Conservation (phyloP, 2,113 vertebrate species). For the Pedetes capensis region DNA sequence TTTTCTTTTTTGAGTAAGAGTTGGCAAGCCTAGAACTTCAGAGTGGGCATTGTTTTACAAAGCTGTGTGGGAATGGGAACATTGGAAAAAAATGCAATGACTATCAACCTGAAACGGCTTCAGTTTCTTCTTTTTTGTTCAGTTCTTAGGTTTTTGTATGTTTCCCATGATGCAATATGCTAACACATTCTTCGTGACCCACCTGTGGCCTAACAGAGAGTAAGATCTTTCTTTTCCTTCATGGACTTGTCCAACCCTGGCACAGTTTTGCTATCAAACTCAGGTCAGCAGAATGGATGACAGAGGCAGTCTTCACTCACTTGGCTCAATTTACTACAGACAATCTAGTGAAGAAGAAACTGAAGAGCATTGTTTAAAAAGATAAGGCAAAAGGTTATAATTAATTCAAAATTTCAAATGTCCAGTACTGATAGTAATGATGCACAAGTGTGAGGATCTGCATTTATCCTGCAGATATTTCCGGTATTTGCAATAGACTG, state of each 20-base stretch:
- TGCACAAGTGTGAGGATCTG: background rate
- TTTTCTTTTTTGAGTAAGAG: conserved; percentile 8
- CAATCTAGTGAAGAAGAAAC: background rate
- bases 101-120: conserved; percentile 2
- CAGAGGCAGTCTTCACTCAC: background rate
- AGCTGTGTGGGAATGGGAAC: background rate
- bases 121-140: conserved; percentile 35
- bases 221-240: conserved; percentile 23
- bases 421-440: background rate
- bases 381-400: background rate
- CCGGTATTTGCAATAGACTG: conserved; percentile 31
- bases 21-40: conserved; percentile 24
- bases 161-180: background rate
- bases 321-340: background rate
- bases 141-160: background rate
- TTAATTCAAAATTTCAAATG: background rate
- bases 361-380: background rate
- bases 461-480: background rate
- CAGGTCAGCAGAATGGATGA: background rate
- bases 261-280: conserved; percentile 1
- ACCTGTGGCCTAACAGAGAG: conserved; percentile 31
- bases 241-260: background rate
- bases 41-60: background rate
- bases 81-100: background rate
- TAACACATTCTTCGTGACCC: background rate